Base-by-base conservation (phyloP, 2,797 vertebrate genomes). In the Erithacus rubecula region DNA sequence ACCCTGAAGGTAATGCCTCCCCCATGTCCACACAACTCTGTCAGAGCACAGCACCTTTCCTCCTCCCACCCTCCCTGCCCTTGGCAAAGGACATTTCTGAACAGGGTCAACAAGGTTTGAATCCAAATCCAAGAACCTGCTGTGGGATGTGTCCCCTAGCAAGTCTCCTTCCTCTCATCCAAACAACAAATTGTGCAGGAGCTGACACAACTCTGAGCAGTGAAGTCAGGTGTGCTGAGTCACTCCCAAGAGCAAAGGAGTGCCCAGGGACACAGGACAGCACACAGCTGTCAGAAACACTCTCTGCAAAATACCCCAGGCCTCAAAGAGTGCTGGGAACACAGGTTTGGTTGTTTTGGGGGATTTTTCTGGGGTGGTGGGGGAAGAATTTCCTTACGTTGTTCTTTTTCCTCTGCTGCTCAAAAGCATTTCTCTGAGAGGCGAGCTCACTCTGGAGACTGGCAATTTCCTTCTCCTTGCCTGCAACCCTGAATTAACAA, bases 351-450 rank as follows among this genome's bases (percentile, higher is more conserved):
- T 6, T 69, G 26, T 18, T 82, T 53, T 29, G 19, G 13, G 69
- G 36, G 7, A 0, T 3, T 16, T 16, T 72, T 65, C 19, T 56
- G 27, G 22, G 34, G 36, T 20, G 22, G 41, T 32, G 39, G 43
- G 27, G 60, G 67, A 55, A 44, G n/a, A 23, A 86, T 84, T 89
- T 96, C 98, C 99, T 98, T 98, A 99, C 99, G 13, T 99, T 99
- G 96, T 99, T 99, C 98, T 99, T 99, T 97, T 98, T 99, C 96
- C 98, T 98, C 79, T 99, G 99, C 94, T 98, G 98, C 96, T 99
- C 99, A 97, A 99, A 94, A 15, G 98, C 97, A 79, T 98, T 98
- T 95, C 97, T 98, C 98, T 99, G 97, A 93, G 98, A 98, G 36
- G 97, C 95, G 86, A 99, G 97, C 93, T 99, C 98, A 15, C 75